Percentiles rank a stretch among this genome's conserved stretches.
phyloP scores from a whole-genome alignment of 2,797 vertebrate genomes.

The Lepilemur ruficaudatus region DNA sequence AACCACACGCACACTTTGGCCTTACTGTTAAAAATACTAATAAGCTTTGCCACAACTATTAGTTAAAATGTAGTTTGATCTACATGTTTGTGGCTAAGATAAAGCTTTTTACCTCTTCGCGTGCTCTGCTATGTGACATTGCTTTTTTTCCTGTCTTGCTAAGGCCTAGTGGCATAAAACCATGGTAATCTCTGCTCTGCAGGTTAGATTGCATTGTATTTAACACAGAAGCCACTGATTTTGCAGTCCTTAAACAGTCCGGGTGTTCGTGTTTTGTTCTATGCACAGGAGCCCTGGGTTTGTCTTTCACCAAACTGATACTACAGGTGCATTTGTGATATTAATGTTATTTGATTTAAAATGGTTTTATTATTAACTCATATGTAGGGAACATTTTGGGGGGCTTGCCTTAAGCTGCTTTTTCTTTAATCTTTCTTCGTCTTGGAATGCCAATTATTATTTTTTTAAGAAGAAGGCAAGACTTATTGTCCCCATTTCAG shows the following conservation, averaged over 20 bases:
- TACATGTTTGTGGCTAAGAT: background rate
- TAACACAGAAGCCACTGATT: background rate
- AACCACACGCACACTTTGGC: background rate
- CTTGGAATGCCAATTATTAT: background rate
- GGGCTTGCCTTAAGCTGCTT: background rate
- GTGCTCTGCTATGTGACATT: accelerated
- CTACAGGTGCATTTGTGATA: background rate
- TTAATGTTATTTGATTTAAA: background rate
- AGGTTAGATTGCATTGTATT: background rate
- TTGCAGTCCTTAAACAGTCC: background rate
- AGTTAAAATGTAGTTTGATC: background rate
- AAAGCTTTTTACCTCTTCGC: background rate
- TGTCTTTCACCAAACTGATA: background rate
- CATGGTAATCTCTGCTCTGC: background rate
- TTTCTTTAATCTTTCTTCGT: constrained; percentile 9
- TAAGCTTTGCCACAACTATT: background rate
- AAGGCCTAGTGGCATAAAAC: background rate
- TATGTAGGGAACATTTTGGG: background rate
- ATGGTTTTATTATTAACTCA: background rate
- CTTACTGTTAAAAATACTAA: background rate
- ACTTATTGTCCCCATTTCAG: constrained; percentile 21
- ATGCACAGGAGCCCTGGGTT: background rate
- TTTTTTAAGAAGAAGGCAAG: background rate
- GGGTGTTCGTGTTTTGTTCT: background rate
- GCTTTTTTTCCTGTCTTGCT: background rate